Conservation (phyloP, 2,113 vertebrate species). For the Odocoileus hemionus region DNA sequence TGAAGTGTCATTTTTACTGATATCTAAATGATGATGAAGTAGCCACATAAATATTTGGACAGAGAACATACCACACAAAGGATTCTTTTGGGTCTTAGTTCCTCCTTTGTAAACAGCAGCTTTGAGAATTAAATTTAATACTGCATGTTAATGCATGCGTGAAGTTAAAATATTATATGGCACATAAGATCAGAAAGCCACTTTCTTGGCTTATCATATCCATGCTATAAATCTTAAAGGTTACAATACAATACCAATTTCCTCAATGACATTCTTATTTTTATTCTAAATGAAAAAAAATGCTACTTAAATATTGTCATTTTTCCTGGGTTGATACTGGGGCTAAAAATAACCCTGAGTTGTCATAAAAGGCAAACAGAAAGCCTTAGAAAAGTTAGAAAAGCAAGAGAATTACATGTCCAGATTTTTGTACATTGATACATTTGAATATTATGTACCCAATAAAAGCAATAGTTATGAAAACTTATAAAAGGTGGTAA, state of each 20-base stretch:
- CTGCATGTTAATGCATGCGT: neutral
- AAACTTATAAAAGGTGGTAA: neutral
- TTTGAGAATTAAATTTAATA: neutral
- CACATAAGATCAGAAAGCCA: slow-evolving; percentile 5
- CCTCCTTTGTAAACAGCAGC: neutral
- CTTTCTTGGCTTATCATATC: neutral
- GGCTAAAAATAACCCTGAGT: neutral
- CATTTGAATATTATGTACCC: neutral
- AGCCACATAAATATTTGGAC: neutral
- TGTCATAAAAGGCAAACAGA: neutral
- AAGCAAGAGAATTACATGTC: neutral
- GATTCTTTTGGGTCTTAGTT: neutral
- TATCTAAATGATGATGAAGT: neutral
- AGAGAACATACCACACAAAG: neutral
- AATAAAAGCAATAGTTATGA: neutral
- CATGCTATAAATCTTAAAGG: neutral
- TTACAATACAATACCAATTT: neutral
- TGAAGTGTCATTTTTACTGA: neutral
- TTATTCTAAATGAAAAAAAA: neutral
- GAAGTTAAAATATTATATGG: neutral
- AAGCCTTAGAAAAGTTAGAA: neutral
- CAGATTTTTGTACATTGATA: neutral
- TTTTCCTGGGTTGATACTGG: neutral
- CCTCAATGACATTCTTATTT: neutral
- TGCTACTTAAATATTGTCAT: neutral